phyloP scores from a whole-genome alignment of 2,113 vertebrate species.

The Crotalus viridis region DNA sequence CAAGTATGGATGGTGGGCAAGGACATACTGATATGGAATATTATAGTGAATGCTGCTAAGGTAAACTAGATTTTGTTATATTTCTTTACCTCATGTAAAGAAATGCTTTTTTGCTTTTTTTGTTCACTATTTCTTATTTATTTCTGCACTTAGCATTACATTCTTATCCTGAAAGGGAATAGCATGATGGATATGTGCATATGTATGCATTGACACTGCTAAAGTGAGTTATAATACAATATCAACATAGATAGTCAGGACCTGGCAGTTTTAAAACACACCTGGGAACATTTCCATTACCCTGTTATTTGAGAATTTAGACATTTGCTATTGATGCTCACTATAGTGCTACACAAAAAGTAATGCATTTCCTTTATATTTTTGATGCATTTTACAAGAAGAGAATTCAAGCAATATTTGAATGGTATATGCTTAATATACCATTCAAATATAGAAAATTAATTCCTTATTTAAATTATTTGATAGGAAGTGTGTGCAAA shows the following conservation, averaged over 20 bases:
- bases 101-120: neutral
- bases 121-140: neutral
- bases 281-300: slow-evolving; percentile 10
- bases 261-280: neutral
- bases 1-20: neutral
- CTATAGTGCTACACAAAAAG: neutral
- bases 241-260: neutral
- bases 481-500: neutral
- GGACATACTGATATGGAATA: neutral
- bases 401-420: neutral
- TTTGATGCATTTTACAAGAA: neutral
- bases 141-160: neutral
- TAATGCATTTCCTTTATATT: neutral
- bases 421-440: neutral
- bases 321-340: neutral
- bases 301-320: slow-evolving; percentile 12
- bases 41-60: neutral
- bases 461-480: neutral
- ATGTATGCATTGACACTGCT: neutral
- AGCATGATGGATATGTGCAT: neutral
- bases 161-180: neutral
- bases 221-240: neutral
- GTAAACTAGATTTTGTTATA: neutral
- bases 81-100: neutral
- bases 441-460: neutral